A percentile compares a stretch with the other conserved stretches of the same genome.
Evolutionary conservation across 2,113 vertebrate genomes (phyloP).

Genomic region (Notarius quadriscutis): DNA sequence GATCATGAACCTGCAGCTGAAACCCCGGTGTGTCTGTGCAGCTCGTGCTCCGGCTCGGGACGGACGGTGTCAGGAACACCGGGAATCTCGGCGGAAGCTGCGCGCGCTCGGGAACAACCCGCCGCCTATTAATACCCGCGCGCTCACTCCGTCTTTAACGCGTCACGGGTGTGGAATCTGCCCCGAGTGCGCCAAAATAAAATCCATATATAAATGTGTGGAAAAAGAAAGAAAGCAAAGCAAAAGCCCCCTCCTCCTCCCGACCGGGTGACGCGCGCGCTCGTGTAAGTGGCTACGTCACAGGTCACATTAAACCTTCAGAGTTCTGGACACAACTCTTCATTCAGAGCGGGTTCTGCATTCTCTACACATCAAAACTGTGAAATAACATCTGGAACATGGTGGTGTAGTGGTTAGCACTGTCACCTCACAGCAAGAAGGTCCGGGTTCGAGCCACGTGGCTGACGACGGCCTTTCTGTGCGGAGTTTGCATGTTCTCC

Average conservation of each 20-base stretch:
- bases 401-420: too few species aligned
- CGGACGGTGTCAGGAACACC: conserved; percentile 32
- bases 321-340: too few species aligned
- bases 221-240: background rate
- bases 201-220: conserved; percentile 20
- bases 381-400: too few species aligned
- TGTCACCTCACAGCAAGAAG: too few species aligned
- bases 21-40: too few species aligned
- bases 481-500: too few species aligned
- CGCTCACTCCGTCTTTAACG: conserved; percentile 1
- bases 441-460: too few species aligned
- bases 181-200: conserved; percentile 14
- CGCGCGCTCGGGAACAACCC: background rate
- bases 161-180: conserved; percentile 25
- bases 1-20: background rate
- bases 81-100: conserved; percentile 34
- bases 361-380: too few species aligned
- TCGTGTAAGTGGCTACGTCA: background rate
- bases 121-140: conserved; percentile 55
- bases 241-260: too few species aligned
- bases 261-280: conserved; percentile 5
- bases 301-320: background rate
- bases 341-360: too few species aligned
- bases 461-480: too few species aligned
- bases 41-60: too few species aligned